Evolutionary conservation across 2,113 vertebrate genomes (phyloP), one percentile per base, ranked within the genome.

Genomic region (Ctenodactylus gundi): DNA sequence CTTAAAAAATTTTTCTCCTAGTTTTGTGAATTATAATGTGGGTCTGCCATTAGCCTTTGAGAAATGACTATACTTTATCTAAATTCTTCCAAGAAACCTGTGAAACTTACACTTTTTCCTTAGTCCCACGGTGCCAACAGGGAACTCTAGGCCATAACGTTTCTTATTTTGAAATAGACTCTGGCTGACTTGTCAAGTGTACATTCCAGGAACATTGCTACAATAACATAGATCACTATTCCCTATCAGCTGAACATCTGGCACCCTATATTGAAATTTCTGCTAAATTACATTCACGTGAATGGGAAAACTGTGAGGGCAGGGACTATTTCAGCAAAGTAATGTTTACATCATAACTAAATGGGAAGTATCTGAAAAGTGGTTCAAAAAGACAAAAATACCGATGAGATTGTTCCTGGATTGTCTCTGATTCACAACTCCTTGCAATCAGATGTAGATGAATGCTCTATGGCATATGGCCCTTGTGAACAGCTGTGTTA

Each of bases 401-500:
- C 49, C 39, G 44, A 53, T 36, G 57, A 14, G 17, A 7, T 29
- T 12, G 8, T 68, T 85, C 7, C 18, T 6, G 10, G 60, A 8
- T 62, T 44, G 8, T 68, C 4, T 44, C 90, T 96, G 15, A 95
- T 44, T 80, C 80, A 49, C 1, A 7, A 1, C 55, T 90, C 53
- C 96, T 78, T 88, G 4, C 82, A 73, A 70, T 46, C 80, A 99
- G 99, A 99, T 98, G 31, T 99, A 90, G 98, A 99, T 4, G 99
- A 99, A 90, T 99, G 99, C 95, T 97, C 98, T 10, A 65, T 95
- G 93, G 96, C 98, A 6, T 98, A 98, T 46, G 91, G 97, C 65
- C 98, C 98, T 21, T 99, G 99, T 95, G 97, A 95, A 86, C 99
- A 99, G 87, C 85, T 98, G 18, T 99, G 99, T 96, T 94, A 55